Evolutionary conservation across 2,888 invertebrate species (phyloP), one percentile per base, ranked within the genome.

Genomic region (Odontomyia ornata): DNA sequence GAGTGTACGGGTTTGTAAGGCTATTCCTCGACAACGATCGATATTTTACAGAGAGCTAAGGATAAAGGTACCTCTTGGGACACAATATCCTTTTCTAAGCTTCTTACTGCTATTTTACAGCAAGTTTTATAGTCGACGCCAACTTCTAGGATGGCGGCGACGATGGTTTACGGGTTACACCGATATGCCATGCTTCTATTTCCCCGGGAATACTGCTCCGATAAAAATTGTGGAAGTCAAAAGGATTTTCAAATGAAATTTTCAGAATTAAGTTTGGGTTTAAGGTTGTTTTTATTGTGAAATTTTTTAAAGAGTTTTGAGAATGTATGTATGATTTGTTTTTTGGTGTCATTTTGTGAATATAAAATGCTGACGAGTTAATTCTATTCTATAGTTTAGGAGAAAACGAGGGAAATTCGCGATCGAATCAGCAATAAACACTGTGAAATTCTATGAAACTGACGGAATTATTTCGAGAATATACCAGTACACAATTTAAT

Each of bases 21-120:
- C 47, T 57, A 75, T 60, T 21, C 23, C 46, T 65, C 11, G 23
- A 69, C 21, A 36, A 52, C 77, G 77, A 77, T 77, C 77, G 71
- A 77, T 77, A 75, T 77, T 77, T 77, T 62, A 75, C 62, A 75
- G 75, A 52, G 75, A 25, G 27, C 75, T 47, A 27, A 23, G 77
- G 71, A 21, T n/a, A 11, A 11, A n/a, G 25, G 64, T 5, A 18
- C 15, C 52, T 23, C 25, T 23, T 11, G 21, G 21, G 71, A 28
- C 13, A 47, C 25, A 30, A 43, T 67, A 43, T 67, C 67, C 30
- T 15, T 27, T 30, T 64, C 30, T 71, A n/a, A 71, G 27, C 71
- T 71, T 25, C 47, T 71, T 47, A 27, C 71, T 52, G 47, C 52
- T 71, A 27, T 71, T 71, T 27, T 71, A 47, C 52, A 28, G 30